Conservation (phyloP, 2,888 invertebrate genomes). For the Melikaiella ostensackeni region DNA sequence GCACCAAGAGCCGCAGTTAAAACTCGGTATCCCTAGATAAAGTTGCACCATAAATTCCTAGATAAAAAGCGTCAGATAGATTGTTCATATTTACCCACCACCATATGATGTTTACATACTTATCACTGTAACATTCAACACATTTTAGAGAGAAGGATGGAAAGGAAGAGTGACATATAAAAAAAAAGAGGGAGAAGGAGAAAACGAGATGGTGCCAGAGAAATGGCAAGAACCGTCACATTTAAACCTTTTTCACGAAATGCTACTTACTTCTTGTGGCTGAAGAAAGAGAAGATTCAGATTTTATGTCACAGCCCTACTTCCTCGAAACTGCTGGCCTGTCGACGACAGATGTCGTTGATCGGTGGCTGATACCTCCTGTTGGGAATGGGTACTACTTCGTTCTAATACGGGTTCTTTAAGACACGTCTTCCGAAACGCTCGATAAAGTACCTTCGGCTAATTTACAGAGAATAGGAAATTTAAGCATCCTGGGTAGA, state of each 20-base stretch:
- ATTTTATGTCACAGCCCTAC: constrained; percentile 51
- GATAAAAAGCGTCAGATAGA: no score
- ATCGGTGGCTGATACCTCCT: constrained; percentile 52
- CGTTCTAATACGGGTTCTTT: constrained; percentile 40
- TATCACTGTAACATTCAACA: background rate
- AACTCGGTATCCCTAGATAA: background rate
- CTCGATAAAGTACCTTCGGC: constrained; percentile 22
- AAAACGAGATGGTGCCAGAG: background rate
- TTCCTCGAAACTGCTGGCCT: constrained; percentile 49
- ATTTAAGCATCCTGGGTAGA: background rate
- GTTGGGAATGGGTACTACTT: constrained; percentile 46
- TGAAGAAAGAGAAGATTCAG: constrained; percentile 36
- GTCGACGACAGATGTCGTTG: constrained; percentile 55
- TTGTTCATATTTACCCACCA: background rate
- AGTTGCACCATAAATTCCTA: background rate
- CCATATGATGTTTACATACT: background rate
- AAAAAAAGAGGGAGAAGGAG: background rate
- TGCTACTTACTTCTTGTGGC: constrained; percentile 8
- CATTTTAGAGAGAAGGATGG: background rate
- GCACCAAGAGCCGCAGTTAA: no score
- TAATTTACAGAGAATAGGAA: constrained; percentile 24
- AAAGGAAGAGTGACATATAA: background rate
- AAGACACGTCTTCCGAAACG: constrained; percentile 29
- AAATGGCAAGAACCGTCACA: background rate
- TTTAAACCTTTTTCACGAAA: constrained; percentile 32